Conservation (phyloP, 1,140 invertebrate species). For the Pollicipes pollicipes region DNA sequence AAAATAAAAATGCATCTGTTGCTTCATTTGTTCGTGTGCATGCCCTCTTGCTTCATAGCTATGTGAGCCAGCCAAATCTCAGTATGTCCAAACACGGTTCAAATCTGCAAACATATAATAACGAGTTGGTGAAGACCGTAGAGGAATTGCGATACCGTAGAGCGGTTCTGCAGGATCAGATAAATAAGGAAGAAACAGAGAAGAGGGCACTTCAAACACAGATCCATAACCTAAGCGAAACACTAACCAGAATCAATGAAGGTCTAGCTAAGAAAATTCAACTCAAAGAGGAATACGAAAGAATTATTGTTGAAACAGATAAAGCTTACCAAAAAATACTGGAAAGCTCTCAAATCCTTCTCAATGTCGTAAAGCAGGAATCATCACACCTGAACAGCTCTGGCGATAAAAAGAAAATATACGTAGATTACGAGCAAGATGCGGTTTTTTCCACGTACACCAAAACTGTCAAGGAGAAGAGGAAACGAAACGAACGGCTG, state of each 20-base stretch:
- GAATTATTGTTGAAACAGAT: background rate
- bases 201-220: background rate
- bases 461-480: background rate
- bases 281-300: background rate
- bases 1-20: no score
- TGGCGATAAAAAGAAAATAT: background rate
- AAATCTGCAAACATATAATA: background rate
- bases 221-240: background rate
- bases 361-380: background rate
- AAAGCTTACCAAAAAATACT: background rate
- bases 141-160: background rate
- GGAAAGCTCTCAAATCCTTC: background rate
- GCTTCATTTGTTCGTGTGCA: no score
- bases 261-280: background rate
- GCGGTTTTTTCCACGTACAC: background rate
- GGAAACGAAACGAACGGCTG: background rate
- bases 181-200: background rate
- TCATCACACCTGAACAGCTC: background rate
- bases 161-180: background rate
- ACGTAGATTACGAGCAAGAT: background rate
- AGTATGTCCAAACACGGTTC: background rate
- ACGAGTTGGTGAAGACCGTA: background rate
- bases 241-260: background rate
- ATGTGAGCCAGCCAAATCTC: background rate
- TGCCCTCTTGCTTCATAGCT: no score